A percentile compares a stretch with the other conserved stretches of the same genome.
phyloP scores from a whole-genome alignment of 2,113 vertebrate species.

The Cygnus atratus region DNA sequence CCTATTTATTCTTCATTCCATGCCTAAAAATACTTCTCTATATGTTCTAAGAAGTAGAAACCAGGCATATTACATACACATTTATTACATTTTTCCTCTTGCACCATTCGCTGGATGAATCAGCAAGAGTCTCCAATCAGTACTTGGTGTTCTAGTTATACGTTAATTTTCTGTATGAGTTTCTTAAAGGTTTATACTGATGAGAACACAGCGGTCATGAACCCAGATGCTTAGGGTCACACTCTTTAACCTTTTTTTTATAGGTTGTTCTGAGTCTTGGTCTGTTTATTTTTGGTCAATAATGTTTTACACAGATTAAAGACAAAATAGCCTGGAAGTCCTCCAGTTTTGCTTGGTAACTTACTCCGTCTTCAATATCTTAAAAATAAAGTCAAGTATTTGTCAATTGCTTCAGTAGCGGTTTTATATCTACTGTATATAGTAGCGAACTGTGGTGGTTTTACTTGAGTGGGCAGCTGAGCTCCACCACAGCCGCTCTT shows the following conservation, averaged over 20 bases:
- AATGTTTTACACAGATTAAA: not conserved
- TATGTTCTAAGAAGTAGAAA: not conserved
- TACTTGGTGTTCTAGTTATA: not conserved
- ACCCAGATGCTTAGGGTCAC: not conserved
- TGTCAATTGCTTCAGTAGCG: not conserved
- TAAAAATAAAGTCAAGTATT: not conserved
- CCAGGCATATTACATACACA: not conserved
- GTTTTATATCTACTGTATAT: not conserved
- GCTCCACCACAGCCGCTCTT: too few species aligned
- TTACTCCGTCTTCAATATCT: not conserved
- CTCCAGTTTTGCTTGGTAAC: not conserved
- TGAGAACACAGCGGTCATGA: not conserved
- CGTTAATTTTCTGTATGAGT: not conserved
- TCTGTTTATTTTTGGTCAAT: not conserved
- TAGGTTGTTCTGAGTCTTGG: not conserved
- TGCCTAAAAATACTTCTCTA: not conserved
- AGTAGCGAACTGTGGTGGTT: not conserved
- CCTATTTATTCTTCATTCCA: not conserved
- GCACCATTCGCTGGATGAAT: not conserved
- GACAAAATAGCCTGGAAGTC: not conserved
- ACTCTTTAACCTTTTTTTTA: not conserved
- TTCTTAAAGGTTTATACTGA: not conserved
- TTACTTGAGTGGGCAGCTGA: too few species aligned
- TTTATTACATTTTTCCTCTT: not conserved
- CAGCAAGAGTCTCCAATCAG: not conserved